phyloP scores from a whole-genome alignment of 1,140 invertebrate genomes.

The Drosophila kurseongensis region DNA sequence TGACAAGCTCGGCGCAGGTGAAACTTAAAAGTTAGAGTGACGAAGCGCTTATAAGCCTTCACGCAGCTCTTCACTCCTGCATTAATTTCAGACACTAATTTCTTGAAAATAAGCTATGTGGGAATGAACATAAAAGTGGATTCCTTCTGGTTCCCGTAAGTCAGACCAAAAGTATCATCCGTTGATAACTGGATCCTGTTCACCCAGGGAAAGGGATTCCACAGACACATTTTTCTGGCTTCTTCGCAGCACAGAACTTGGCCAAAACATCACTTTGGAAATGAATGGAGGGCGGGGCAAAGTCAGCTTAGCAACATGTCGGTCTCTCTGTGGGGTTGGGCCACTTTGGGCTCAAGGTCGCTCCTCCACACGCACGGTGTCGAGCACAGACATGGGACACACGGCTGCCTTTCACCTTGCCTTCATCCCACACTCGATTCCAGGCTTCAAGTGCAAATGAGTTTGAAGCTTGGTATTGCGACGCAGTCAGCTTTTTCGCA shows the following conservation, averaged over 20 bases:
- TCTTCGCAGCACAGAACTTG: background rate
- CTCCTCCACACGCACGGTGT: slow-evolving; percentile 15
- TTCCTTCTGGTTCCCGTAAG: background rate
- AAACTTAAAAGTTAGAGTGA: slow-evolving; percentile 17
- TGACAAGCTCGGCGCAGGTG: background rate
- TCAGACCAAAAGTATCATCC: background rate
- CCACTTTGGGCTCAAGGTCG: slow-evolving; percentile 53
- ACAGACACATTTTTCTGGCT: slow-evolving; percentile 7
- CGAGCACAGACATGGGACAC: slow-evolving; percentile 12
- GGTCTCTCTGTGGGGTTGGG: slow-evolving; percentile 7
- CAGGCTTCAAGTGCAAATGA: slow-evolving; percentile 72
- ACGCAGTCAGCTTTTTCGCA: slow-evolving; percentile 64
- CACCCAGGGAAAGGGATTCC: slow-evolving; percentile 2
- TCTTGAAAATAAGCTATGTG: background rate
- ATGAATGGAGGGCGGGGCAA: slow-evolving; percentile 1
- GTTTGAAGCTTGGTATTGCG: slow-evolving; percentile 42
- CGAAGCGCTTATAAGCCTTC: slow-evolving; percentile 14
- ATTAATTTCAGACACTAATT: slow-evolving; percentile 14
- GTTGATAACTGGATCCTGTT: slow-evolving; percentile 3
- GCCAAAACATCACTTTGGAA: slow-evolving; percentile 14
- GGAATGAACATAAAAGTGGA: background rate
- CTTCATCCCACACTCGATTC: slow-evolving; percentile 12
- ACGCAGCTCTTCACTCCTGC: background rate
- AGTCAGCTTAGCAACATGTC: slow-evolving; percentile 21
- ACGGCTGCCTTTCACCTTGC: slow-evolving; percentile 12